Conservation (phyloP, 64 coral and sea anemone genomes). For the Exaiptasia diaphana region DNA sequence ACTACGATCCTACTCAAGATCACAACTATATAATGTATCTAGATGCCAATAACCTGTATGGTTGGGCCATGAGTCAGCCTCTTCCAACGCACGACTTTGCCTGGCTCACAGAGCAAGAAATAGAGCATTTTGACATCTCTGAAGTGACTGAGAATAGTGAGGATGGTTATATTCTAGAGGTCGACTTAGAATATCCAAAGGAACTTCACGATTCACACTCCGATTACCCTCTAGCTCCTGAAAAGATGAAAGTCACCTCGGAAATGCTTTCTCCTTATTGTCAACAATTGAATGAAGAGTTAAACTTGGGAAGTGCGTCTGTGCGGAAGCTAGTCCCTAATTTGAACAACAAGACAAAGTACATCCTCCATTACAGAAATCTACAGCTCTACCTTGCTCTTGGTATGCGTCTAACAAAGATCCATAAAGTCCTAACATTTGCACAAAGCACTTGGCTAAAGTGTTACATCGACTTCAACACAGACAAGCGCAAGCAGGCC, state of each 20-base stretch:
- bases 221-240: not conserved
- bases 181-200: not conserved
- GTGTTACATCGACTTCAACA: conserved; percentile 11
- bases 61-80: not conserved
- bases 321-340: no score
- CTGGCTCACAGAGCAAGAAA: not conserved
- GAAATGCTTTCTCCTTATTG: not conserved
- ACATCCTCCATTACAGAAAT: conserved; percentile 17
- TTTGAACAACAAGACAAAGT: not conserved
- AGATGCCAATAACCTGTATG: not conserved
- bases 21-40: not conserved
- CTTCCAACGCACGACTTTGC: not conserved
- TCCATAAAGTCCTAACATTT: not conserved
- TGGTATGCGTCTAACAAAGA: not conserved
- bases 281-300: not conserved
- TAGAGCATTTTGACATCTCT: not conserved
- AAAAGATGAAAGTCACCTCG: not conserved
- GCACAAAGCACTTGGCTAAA: not conserved
- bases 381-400: conserved; percentile 3
- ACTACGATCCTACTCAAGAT: not conserved
- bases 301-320: not conserved
- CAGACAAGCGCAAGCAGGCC: not conserved
- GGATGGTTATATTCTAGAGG: not conserved
- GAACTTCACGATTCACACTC: not conserved
- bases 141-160: no score